These are phyloP conservation scores for Actinemys pallida DNA, from an alignment of 2,113 vertebrate species.

Conservation along the genomic window DNA sequence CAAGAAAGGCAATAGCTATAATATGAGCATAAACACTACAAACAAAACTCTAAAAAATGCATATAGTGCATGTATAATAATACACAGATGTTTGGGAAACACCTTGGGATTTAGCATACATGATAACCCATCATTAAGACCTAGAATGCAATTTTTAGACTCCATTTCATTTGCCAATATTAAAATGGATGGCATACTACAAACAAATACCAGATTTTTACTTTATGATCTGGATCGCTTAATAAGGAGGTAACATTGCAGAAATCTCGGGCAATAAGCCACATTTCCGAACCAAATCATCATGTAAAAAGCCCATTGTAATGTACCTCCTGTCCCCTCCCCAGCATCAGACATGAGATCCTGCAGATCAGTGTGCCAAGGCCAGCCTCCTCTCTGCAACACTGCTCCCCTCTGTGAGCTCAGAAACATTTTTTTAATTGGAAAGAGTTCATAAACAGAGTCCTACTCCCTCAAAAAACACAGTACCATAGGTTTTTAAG, in stretches of 20 bases:
- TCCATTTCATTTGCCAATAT: not conserved
- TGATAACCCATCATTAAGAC: not conserved
- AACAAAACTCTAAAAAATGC: not conserved
- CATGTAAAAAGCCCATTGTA: not conserved
- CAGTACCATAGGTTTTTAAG: not conserved
- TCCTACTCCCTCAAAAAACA: not conserved
- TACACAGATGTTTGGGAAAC: not conserved
- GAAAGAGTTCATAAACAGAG: not conserved
- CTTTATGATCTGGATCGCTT: rapidly evolving
- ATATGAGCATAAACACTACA: not conserved
- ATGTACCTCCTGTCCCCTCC: not conserved
- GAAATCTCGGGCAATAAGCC: not conserved
- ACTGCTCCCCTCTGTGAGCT: rapidly evolving
- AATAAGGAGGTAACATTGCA: not conserved
- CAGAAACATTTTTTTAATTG: not conserved
- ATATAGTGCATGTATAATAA: not conserved
- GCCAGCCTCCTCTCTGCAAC: not conserved
- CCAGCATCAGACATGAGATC: not conserved
- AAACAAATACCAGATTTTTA: not conserved
- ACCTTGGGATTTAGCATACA: not conserved
- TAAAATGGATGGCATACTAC: not conserved
- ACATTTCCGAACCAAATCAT: not conserved
- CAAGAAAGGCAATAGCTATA: not conserved
- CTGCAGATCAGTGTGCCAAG: not conserved
- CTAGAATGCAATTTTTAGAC: not conserved